Percentiles rank a stretch among this genome's conserved stretches.
phyloP scores from a whole-genome alignment of 2,888 invertebrate genomes.

The Spodoptera exigua region DNA sequence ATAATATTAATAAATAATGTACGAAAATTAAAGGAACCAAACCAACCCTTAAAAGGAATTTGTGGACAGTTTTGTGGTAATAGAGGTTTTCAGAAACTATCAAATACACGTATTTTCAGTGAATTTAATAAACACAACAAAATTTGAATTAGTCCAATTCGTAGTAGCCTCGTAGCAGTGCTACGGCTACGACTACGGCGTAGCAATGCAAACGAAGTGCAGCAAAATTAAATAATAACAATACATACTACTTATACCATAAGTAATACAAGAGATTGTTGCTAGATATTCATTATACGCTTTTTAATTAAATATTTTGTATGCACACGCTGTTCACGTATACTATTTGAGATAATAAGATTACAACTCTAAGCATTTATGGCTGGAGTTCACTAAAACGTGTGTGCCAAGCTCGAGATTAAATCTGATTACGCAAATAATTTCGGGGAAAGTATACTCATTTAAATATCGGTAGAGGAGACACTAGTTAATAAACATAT shows the following conservation, averaged over 20 bases:
- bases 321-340: neutral
- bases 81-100: neutral
- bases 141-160: slow-evolving; percentile 38
- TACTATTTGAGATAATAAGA: neutral
- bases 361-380: neutral
- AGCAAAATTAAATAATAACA: slow-evolving; percentile 25
- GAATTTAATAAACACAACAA: slow-evolving; percentile 41
- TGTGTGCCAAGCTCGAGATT: neutral
- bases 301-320: neutral
- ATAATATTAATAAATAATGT: too few species aligned
- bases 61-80: too few species aligned
- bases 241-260: slow-evolving; percentile 2
- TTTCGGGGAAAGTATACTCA: too few species aligned
- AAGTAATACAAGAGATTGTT: slow-evolving; percentile 15
- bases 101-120: slow-evolving; percentile 24
- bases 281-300: slow-evolving; percentile 5
- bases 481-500: too few species aligned
- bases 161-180: slow-evolving; percentile 41
- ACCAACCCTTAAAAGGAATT: too few species aligned
- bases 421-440: too few species aligned
- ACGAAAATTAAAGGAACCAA: too few species aligned
- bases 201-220: slow-evolving; percentile 35
- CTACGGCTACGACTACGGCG: slow-evolving; percentile 55
- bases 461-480: too few species aligned
- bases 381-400: neutral